Evolutionary conservation across 2,888 invertebrate genomes (phyloP), one percentile per base, ranked within the genome.

Genomic region (Euplagia quadripunctaria): DNA sequence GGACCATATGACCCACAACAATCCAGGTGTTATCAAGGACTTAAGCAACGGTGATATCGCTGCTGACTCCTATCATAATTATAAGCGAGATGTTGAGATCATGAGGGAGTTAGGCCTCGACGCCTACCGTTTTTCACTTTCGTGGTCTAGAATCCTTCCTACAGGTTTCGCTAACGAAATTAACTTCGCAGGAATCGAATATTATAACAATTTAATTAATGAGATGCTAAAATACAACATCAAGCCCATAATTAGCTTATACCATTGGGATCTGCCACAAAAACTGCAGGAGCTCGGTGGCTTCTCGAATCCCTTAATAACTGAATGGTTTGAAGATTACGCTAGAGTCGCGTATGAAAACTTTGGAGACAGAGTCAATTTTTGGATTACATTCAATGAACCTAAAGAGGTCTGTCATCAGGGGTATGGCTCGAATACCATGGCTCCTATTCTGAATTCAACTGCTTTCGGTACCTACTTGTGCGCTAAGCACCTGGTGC

Each of bases 141-240:
- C 97, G 9, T 97, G 97, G 97, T 79, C 97, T 0, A 91, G 97
- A 66, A 93, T 97, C 52, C 87, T 97, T 12, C 97, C 97, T 0
- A 95, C 93, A 55, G 97, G 96, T 41, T 91, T 94, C 51, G 72
- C 93, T 2, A 93, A 96, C 68, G 85, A 91, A 8, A 84, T 97
- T 31, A 97, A 97, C 86, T 88, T 94, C 79, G 94, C 94, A 1
- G 97, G 97, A 6, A 90, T 97, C 17, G 90, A 94, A 17, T 97
- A 97, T 88, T 98, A 98, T 89, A 96, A 97, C 80, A 93, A 96
- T 72, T 88, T 97, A 1, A 97, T 97, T 68, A 88, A 97, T 83
- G 96, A 96, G 85, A 93, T 97, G 74, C 73, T 97, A 0, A 95
- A 92, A 51, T 96, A 96, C 79, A 96, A 95, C 58, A 97, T 98